Evolutionary conservation across 2,888 invertebrate genomes (phyloP).

Genomic region (Alloplasta piceator): DNA sequence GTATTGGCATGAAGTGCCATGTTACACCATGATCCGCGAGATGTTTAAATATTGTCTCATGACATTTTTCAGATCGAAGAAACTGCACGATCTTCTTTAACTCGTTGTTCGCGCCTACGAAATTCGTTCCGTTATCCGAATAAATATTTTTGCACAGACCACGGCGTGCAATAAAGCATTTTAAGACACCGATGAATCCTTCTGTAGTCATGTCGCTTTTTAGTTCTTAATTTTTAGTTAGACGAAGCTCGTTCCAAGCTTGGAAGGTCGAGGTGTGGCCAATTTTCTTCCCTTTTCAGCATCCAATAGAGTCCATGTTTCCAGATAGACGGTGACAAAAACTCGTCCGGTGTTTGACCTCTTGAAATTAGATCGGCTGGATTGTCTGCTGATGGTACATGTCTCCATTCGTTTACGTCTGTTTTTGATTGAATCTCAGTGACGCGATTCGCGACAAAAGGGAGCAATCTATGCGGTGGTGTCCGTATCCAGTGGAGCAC

Average conservation of each 20-base stretch:
- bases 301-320: constrained; percentile 46
- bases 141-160: too few relatives aligned
- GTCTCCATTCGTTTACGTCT: constrained; percentile 1
- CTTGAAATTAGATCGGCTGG: constrained; percentile 50
- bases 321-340: constrained; percentile 39
- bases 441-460: constrained; percentile 59
- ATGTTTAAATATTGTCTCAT: too few relatives aligned
- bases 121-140: too few relatives aligned
- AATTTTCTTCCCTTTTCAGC: constrained; percentile 5
- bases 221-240: constrained; percentile 49
- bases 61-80: too few relatives aligned
- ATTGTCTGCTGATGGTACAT: constrained; percentile 22
- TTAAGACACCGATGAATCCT: too few relatives aligned
- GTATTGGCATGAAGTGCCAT: too few relatives aligned
- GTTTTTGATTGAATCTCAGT: constrained; percentile 25
- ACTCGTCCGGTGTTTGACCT: constrained; percentile 33
- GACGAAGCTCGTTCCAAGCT: not conserved
- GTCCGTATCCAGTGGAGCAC: constrained; percentile 49
- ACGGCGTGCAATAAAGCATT: too few relatives aligned
- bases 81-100: too few relatives aligned
- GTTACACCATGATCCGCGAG: too few relatives aligned
- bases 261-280: constrained; percentile 11
- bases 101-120: too few relatives aligned
- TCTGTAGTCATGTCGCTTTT: too few relatives aligned
- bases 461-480: constrained; percentile 15